These are phyloP conservation scores for Heliconius himera DNA, from an alignment of 1,140 invertebrate species.

Conservation along the genomic window DNA sequence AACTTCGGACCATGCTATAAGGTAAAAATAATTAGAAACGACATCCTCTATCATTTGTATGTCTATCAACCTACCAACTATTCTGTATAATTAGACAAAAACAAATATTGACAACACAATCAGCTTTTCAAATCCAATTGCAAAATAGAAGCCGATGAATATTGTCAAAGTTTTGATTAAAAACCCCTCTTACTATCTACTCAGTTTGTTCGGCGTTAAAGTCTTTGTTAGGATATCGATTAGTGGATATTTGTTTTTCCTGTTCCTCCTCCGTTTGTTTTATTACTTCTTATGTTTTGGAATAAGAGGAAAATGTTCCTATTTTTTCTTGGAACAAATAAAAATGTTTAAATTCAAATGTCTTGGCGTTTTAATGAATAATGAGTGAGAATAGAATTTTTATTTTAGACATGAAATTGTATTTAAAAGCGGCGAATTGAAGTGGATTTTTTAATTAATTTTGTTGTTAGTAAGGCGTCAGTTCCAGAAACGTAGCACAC, in stretches of 20 bases:
- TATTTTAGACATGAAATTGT: not conserved
- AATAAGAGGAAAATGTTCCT: not conserved
- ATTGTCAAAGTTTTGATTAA: constrained; percentile 35
- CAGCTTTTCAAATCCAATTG: not conserved
- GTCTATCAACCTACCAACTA: no score
- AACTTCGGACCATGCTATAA: no score
- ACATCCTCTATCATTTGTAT: no score
- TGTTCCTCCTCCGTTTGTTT: not conserved
- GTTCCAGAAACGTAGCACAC: no score
- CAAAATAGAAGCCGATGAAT: constrained; percentile 14
- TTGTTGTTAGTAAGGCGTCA: no score
- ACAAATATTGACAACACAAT: not conserved
- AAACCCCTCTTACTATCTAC: constrained; percentile 25
- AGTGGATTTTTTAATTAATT: not conserved
- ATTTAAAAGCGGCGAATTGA: not conserved
- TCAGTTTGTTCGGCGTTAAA: constrained; percentile 24
- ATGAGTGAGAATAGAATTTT: not conserved
- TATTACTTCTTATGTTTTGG: not conserved
- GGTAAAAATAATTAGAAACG: no score
- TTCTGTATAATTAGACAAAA: not conserved
- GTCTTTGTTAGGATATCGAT: constrained; percentile 23
- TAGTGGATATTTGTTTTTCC: constrained; percentile 6
- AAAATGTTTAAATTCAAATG: constrained; percentile 1
- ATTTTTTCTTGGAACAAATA: not conserved
- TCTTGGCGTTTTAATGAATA: constrained; percentile 1